Conservation (phyloP, 1,140 invertebrate genomes). For the Manduca sexta region DNA sequence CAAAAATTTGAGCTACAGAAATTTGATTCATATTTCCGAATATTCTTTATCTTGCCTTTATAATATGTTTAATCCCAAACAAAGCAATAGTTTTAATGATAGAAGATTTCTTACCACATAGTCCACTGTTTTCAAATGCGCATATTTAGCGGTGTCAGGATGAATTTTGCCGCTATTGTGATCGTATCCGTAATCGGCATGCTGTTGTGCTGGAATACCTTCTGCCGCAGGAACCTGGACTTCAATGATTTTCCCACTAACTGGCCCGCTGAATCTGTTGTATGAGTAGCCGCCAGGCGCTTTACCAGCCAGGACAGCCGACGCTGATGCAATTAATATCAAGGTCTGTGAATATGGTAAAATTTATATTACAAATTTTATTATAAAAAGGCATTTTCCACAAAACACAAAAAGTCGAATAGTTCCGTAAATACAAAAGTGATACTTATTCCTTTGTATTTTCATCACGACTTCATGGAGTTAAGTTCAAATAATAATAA, state of each 20-base stretch:
- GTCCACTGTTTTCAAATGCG: conserved; percentile 72
- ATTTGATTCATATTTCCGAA: too few relatives aligned
- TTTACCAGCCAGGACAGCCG: conserved; percentile 31
- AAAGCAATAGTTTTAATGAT: too few relatives aligned
- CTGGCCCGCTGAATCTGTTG: conserved; percentile 78
- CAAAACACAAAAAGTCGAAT: too few relatives aligned
- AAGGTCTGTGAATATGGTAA: conserved; percentile 41
- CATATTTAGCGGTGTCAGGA: conserved; percentile 68
- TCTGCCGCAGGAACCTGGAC: conserved; percentile 65
- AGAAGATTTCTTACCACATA: conserved; percentile 72
- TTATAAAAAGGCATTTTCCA: too few relatives aligned
- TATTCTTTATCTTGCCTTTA: too few relatives aligned
- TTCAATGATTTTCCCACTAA: conserved; percentile 74
- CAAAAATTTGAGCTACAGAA: too few relatives aligned
- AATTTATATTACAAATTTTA: background rate
- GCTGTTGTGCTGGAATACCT: conserved; percentile 68
- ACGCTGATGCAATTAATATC: conserved; percentile 25
- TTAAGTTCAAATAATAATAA: conserved; percentile 18
- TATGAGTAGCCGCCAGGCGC: conserved; percentile 76
- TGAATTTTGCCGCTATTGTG: conserved; percentile 66
- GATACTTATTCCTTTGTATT: too few relatives aligned
- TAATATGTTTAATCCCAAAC: too few relatives aligned
- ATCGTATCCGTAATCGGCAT: conserved; percentile 71
- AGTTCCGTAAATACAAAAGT: too few relatives aligned
- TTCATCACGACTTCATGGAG: too few relatives aligned